Base-by-base conservation (phyloP, 2,797 vertebrate genomes). In the Oceanodroma leucorhoa region DNA sequence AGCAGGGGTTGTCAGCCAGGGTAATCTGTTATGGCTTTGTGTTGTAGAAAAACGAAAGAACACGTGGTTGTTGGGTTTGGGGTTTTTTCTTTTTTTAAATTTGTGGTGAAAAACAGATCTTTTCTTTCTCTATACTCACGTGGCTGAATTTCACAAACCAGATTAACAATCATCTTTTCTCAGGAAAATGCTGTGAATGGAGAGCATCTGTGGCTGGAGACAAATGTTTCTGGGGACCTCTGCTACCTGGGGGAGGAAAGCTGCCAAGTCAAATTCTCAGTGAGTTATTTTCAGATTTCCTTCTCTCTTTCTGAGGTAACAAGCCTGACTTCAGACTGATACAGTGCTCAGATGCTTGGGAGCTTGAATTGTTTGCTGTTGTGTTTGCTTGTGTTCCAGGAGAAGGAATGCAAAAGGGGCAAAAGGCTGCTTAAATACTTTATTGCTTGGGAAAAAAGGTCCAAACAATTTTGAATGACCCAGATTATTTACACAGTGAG, bases 201-300 rank as follows among this genome's bases (percentile, higher is more conserved):
- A 30, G 99, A 99, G 88, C 99, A 99, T 97, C 97, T 99, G 89
- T 99, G 99, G 99, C 98, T 99, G 98, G 99, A 99, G 97, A 99
- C 99, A 23, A 99, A 99, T 55, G 99, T 99, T 94, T 99, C 99
- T 1, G 99, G 99, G 67, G 99, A 99, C 92, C 98, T 99, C 58
- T 99, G 99, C 94, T 99, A 99, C 95, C 98, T 99, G 40, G 99
- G 99, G 30, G 99, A 99, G 93, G 99, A 99, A 96, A 98, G 98
- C 92, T 99, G 99, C 96, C 97, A 99, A 83, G 98, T 99, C 38
- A 99, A 99, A 98, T 99, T 99, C 81, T 98, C 99, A 95, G 99
- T 99, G 98, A 99, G 99, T 99, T 82, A 21, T 66, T 91, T 94
- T 84, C 6, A 26, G 57, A n/a, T 73, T 92, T 91, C 9, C 24